Evolutionary conservation across 2,888 invertebrate genomes (phyloP).

Genomic region (Drosophila quinaria): DNA sequence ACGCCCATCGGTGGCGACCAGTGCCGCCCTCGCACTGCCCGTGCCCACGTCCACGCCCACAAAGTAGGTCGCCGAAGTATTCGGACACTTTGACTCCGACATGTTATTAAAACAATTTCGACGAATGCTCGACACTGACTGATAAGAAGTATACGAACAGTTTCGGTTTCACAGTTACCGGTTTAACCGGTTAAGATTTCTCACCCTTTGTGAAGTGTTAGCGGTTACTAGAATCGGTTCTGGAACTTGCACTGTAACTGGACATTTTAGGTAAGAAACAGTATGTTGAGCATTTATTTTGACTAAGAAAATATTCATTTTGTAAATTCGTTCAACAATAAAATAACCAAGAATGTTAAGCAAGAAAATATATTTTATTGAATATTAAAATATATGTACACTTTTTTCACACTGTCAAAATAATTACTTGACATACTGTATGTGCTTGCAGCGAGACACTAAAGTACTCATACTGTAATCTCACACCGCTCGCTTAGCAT

Average conservation of each 20-base stretch:
- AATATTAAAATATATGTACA: no score
- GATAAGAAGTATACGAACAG: slow-evolving; percentile 59
- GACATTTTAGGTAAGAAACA: no score
- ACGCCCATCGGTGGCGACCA: slow-evolving; percentile 90
- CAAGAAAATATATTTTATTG: no score
- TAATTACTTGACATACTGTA: not conserved
- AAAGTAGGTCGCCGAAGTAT: slow-evolving; percentile 86
- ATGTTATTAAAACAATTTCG: slow-evolving; percentile 49
- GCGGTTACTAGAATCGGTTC: not conserved
- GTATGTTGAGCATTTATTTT: not conserved
- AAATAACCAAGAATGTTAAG: no score
- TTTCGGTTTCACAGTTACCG: not conserved
- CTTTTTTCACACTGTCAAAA: not conserved
- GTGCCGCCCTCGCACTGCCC: slow-evolving; percentile 94
- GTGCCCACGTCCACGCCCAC: slow-evolving; percentile 98
- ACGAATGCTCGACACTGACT: slow-evolving; percentile 50
- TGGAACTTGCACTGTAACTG: not conserved
- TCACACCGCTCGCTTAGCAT: slow-evolving; percentile 2
- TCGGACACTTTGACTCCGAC: slow-evolving; percentile 43
- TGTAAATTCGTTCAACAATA: no score
- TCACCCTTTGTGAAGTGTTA: not conserved
- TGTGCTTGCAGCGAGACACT: slow-evolving; percentile 2
- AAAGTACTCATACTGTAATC: not conserved
- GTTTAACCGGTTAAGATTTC: slow-evolving; percentile 16
- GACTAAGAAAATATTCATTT: not conserved